These are phyloP conservation scores for Kryptolebias marmoratus DNA, from an alignment of 2,113 vertebrate genomes.

Conservation along the genomic window DNA sequence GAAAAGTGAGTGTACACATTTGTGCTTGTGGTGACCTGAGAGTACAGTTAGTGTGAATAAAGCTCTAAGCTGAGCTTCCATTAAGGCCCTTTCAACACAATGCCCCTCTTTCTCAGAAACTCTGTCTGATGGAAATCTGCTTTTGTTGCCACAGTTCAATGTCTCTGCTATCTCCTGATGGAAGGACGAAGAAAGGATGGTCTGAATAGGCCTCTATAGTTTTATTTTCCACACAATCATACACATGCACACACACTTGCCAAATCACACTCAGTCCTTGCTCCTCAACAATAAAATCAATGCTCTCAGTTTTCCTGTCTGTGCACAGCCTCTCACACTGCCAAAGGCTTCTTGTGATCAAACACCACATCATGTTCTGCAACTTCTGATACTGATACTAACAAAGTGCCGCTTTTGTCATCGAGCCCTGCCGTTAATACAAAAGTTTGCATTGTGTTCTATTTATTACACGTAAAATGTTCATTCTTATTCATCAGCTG, in stretches of 20 bases:
- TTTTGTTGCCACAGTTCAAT: conserved; percentile 74
- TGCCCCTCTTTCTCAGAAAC: conserved; percentile 62
- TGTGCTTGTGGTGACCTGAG: conserved; percentile 47
- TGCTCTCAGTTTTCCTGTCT: conserved; percentile 63
- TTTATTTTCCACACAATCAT: conserved; percentile 59
- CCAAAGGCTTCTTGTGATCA: conserved; percentile 73
- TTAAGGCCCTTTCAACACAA: conserved; percentile 73
- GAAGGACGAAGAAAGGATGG: conserved; percentile 61
- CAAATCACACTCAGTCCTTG: conserved; percentile 53
- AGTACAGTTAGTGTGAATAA: conserved; percentile 70
- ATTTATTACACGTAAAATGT: not conserved
- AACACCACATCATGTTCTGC: conserved; percentile 67
- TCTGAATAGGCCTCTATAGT: conserved; percentile 70
- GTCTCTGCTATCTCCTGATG: conserved; percentile 73
- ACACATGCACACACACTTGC: conserved; percentile 44
- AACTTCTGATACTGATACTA: conserved; percentile 56
- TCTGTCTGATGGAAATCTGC: conserved; percentile 74
- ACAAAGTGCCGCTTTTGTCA: conserved; percentile 53
- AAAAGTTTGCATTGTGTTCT: conserved; percentile 1
- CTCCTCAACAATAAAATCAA: conserved; percentile 72
- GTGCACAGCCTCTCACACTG: conserved; percentile 50
- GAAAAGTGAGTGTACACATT: conserved; percentile 34
- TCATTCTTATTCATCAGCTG: not conserved
- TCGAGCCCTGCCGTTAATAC: conserved; percentile 36
- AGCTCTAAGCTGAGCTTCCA: conserved; percentile 69